phyloP scores from a whole-genome alignment of 2,797 vertebrate genomes.

The Tenualosa thibaudeaui region DNA sequence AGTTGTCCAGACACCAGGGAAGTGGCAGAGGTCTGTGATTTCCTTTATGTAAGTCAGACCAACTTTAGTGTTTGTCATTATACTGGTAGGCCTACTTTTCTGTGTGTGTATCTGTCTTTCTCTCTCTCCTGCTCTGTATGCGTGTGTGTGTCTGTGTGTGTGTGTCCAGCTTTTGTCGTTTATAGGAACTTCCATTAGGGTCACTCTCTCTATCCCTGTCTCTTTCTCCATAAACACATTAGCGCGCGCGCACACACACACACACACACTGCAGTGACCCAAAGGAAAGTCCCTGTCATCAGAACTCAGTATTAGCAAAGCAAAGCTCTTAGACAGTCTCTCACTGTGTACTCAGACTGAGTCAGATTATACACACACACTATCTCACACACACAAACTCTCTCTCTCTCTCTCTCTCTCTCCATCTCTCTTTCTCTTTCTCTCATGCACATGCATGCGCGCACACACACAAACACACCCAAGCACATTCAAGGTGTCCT shows the following conservation, averaged over 20 bases:
- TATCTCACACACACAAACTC: background rate
- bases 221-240: background rate
- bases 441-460: background rate
- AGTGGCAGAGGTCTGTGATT: slow-evolving; percentile 1
- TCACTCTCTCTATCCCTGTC: background rate
- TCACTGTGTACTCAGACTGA: slow-evolving; percentile 16
- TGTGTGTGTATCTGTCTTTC: background rate
- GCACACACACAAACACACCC: background rate
- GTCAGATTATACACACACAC: slow-evolving; percentile 13
- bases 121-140: background rate
- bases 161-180: slow-evolving; percentile 1
- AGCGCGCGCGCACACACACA: background rate
- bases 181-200: background rate
- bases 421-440: no score
- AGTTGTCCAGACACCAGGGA: background rate
- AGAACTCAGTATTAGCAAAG: slow-evolving; percentile 2
- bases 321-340: slow-evolving; percentile 15
- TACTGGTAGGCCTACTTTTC: background rate
- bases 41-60: slow-evolving; percentile 8
- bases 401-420: background rate
- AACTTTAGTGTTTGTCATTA: background rate
- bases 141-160: background rate
- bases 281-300: slow-evolving; percentile 24
- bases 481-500: background rate
- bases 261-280: slow-evolving; percentile 15